Evolutionary conservation across 2,888 invertebrate genomes (phyloP).

Genomic region (Agonopterix subpropinquella): DNA sequence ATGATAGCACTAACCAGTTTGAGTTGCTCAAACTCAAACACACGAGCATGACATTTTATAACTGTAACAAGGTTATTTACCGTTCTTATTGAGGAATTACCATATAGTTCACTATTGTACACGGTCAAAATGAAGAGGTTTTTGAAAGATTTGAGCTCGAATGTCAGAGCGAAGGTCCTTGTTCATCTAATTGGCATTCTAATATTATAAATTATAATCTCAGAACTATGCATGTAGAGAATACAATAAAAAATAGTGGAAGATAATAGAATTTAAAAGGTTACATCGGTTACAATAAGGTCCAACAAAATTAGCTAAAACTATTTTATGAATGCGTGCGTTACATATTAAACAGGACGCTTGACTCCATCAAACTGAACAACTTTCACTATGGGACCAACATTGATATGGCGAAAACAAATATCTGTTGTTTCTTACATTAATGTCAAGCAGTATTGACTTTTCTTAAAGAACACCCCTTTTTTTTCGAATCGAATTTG

Average conservation of each 20-base stretch:
- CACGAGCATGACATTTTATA: conserved; percentile 67
- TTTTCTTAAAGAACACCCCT: too few relatives aligned
- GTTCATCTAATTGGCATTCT: conserved; percentile 11
- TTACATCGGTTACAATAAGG: too few relatives aligned
- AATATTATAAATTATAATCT: not conserved
- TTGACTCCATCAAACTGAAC: too few relatives aligned
- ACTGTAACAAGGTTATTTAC: conserved; percentile 67
- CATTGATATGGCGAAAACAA: too few relatives aligned
- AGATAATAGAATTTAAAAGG: not conserved
- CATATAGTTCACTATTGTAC: conserved; percentile 34
- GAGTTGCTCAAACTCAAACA: conserved; percentile 44
- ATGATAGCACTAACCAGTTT: conserved; percentile 42
- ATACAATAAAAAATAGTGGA: not conserved
- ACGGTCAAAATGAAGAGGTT: conserved; percentile 40
- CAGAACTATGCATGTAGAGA: too few relatives aligned
- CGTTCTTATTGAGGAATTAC: conserved; percentile 55
- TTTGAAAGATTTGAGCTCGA: conserved; percentile 33
- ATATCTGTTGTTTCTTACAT: too few relatives aligned
- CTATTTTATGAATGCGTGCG: too few relatives aligned
- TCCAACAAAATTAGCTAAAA: too few relatives aligned
- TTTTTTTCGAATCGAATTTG: too few relatives aligned
- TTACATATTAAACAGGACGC: too few relatives aligned
- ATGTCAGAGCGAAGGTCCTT: conserved; percentile 51
- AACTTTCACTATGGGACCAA: too few relatives aligned
- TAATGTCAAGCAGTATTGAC: too few relatives aligned